These are phyloP conservation scores for Apolygus lucorum DNA, from an alignment of 1,140 invertebrate genomes.

Conservation along the genomic window DNA sequence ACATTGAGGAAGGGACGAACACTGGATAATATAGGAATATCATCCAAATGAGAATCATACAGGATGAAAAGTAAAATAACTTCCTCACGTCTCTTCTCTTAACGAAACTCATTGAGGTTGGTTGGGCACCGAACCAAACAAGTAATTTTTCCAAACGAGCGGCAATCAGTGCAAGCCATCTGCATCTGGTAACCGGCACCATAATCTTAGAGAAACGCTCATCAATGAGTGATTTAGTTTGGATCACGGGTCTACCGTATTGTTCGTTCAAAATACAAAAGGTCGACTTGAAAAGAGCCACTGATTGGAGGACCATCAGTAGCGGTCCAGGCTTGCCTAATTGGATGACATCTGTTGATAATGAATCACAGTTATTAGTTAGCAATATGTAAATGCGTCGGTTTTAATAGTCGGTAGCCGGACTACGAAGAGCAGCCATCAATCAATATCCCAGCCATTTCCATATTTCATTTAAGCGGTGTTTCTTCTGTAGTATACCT, in stretches of 20 bases:
- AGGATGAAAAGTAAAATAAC: too few species aligned
- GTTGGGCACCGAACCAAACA: background rate
- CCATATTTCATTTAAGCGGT: slow-evolving; percentile 27
- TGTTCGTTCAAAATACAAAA: background rate
- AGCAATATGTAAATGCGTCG: slow-evolving; percentile 27
- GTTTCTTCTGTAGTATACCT: slow-evolving; percentile 1
- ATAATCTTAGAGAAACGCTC: background rate
- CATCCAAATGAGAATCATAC: too few species aligned
- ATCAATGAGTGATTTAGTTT: slow-evolving; percentile 9
- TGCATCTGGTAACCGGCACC: background rate
- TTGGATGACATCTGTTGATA: slow-evolving; percentile 24
- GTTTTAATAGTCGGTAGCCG: slow-evolving; percentile 23
- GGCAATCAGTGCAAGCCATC: background rate
- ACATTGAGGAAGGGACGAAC: too few species aligned
- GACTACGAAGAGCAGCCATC: slow-evolving; percentile 10
- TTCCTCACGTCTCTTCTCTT: too few species aligned
- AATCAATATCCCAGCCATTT: slow-evolving; percentile 23
- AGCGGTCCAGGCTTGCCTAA: slow-evolving; percentile 5
- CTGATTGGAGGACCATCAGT: background rate
- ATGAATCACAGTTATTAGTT: slow-evolving; percentile 29
- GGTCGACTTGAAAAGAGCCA: background rate
- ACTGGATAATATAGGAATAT: too few species aligned
- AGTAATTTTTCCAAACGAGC: background rate
- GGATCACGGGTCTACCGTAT: slow-evolving; percentile 3
- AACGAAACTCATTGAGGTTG: too few species aligned